Conservation (phyloP, 2,888 invertebrate genomes). For the Aricia artaxerxes region DNA sequence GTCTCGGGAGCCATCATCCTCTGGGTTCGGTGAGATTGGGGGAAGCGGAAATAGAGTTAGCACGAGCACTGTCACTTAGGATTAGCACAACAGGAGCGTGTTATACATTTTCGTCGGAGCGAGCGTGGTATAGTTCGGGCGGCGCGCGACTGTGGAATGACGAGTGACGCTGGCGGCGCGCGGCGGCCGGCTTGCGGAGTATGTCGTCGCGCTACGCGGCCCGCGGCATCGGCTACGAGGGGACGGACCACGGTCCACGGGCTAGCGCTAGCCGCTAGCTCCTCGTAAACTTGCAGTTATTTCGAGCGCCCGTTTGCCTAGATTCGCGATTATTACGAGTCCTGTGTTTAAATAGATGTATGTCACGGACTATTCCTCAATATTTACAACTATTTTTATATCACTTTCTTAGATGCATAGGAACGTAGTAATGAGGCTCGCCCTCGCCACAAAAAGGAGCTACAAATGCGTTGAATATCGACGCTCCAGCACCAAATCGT, state of each 20-base stretch:
- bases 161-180: conserved; percentile 43
- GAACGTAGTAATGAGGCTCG: background rate
- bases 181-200: conserved; percentile 40
- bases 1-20: conserved; percentile 91
- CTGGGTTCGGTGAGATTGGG: conserved; percentile 40
- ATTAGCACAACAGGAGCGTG: conserved; percentile 65
- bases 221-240: conserved; percentile 40
- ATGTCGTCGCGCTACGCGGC: conserved; percentile 42
- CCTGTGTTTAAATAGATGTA: conserved; percentile 19
- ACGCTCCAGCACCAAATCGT: no score
- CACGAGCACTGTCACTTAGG: conserved; percentile 69
- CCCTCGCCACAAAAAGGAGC: background rate
- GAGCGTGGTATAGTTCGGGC: conserved; percentile 65
- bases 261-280: background rate
- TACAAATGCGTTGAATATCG: background rate
- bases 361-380: conserved; percentile 14
- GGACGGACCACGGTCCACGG: conserved; percentile 45
- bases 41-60: conserved; percentile 45
- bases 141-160: conserved; percentile 64
- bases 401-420: background rate
- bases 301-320: conserved; percentile 27
- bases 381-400: background rate
- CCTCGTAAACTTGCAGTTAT: conserved; percentile 26
- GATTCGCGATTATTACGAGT: conserved; percentile 27
- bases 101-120: conserved; percentile 62